A percentile compares a stretch with the other conserved stretches of the same genome.
These are phyloP conservation scores for Coptodon bakossiorum DNA, from an alignment of 2,113 vertebrate genomes.

Conservation along the genomic window DNA sequence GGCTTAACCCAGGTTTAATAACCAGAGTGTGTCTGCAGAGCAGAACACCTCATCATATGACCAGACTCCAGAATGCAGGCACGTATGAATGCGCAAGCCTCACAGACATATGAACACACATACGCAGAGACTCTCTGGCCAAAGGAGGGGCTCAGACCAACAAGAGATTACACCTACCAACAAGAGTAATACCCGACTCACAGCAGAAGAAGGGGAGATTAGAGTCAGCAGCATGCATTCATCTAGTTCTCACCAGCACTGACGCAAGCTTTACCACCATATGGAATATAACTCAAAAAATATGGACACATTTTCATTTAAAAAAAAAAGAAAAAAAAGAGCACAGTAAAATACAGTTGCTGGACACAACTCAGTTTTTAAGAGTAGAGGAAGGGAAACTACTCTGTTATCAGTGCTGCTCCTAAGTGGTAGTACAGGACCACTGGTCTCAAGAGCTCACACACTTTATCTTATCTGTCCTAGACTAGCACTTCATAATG, in stretches of 20 bases:
- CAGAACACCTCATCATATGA: constrained; percentile 57
- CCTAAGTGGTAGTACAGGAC: constrained; percentile 18
- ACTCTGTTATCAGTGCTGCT: constrained; percentile 28
- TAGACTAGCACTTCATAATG: constrained; percentile 42
- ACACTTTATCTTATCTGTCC: constrained; percentile 47
- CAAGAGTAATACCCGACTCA: constrained; percentile 57
- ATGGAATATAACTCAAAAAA: background rate
- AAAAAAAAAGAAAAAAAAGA: background rate
- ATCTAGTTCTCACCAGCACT: constrained; percentile 27
- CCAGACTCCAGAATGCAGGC: constrained; percentile 30
- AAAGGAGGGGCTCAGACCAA: constrained; percentile 36
- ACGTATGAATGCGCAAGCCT: background rate
- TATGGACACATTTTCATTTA: background rate
- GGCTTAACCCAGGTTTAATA: constrained; percentile 68
- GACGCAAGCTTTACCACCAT: constrained; percentile 11
- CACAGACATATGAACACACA: constrained; percentile 3
- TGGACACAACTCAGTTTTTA: background rate
- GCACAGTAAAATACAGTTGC: background rate
- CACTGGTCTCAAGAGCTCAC: constrained; percentile 38
- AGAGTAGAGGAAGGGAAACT: constrained; percentile 7
- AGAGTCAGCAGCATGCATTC: constrained; percentile 39
- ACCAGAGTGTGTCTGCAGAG: constrained; percentile 50
- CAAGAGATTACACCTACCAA: constrained; percentile 62
- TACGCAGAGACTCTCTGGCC: constrained; percentile 1
- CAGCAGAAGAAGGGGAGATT: constrained; percentile 52